phyloP scores from a whole-genome alignment of 2,113 vertebrate species.

The Heloderma charlesbogerti region DNA sequence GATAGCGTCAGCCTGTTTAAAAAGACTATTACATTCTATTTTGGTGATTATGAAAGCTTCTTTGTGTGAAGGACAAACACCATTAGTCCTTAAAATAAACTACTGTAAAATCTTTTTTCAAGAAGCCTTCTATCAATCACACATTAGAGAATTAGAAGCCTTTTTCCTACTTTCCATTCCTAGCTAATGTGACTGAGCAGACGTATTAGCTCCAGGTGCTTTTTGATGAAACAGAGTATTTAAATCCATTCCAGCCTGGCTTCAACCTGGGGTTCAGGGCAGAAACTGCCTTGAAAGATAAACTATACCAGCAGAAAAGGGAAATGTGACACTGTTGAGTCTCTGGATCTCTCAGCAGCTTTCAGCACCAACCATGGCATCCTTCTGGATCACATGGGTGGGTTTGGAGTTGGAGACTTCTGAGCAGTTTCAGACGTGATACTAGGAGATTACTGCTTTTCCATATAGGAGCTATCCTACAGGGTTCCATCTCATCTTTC shows the following conservation, averaged over 20 bases:
- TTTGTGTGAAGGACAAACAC: neutral
- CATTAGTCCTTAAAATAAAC: neutral
- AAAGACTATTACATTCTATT: neutral
- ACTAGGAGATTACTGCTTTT: neutral
- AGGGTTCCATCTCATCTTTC: neutral
- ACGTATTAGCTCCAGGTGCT: neutral
- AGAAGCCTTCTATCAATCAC: neutral
- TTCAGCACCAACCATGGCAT: neutral
- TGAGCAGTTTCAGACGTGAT: neutral
- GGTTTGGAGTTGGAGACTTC: neutral
- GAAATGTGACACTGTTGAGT: neutral
- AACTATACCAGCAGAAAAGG: neutral
- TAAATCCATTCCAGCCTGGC: neutral
- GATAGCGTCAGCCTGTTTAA: neutral
- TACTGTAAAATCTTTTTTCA: neutral
- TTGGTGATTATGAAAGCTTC: neutral
- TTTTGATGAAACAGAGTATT: neutral
- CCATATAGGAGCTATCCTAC: neutral
- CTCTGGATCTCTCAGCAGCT: neutral
- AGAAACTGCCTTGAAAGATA: neutral
- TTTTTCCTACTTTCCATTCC: neutral
- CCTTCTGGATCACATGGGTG: neutral
- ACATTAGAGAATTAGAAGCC: neutral
- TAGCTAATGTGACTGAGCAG: neutral
- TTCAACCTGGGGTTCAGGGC: neutral